Conservation (phyloP, 2,888 invertebrate species). For the Dryadula phaetusa region DNA sequence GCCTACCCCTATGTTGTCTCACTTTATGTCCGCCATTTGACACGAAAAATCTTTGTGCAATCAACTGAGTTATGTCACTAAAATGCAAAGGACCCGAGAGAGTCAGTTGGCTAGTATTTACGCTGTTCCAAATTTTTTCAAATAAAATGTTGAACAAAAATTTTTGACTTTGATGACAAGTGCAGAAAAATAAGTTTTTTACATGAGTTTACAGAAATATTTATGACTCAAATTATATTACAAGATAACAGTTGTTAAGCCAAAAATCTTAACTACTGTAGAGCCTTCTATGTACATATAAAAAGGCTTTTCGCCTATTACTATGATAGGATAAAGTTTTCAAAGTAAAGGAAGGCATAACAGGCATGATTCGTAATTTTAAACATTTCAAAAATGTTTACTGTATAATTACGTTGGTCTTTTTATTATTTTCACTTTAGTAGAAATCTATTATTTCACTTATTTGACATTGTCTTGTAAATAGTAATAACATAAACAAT, state of each 20-base stretch:
- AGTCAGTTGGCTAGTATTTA: background rate
- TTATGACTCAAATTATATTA: background rate
- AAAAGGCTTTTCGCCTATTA: background rate
- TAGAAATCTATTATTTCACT: too few relatives aligned
- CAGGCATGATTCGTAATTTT: background rate
- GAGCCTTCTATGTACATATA: background rate
- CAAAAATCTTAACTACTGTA: background rate
- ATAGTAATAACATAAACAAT: too few relatives aligned
- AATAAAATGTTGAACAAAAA: background rate
- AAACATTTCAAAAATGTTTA: background rate
- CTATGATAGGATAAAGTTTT: background rate
- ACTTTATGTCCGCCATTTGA: constrained; percentile 52
- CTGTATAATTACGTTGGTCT: background rate
- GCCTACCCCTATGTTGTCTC: constrained; percentile 50
- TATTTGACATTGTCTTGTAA: too few relatives aligned
- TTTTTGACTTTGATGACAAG: too few relatives aligned
- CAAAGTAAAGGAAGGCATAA: background rate
- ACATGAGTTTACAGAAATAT: too few relatives aligned
- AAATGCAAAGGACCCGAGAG: constrained; percentile 31
- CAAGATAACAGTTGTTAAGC: background rate
- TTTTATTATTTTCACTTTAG: too few relatives aligned
- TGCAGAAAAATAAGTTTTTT: too few relatives aligned
- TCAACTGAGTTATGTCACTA: constrained; percentile 41
- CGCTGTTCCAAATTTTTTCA: background rate
- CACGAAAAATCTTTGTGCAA: constrained; percentile 41